Percentiles rank a stretch among this genome's conserved stretches.
phyloP scores from a whole-genome alignment of 1,140 invertebrate species.

The Scaptomyza hsui region DNA sequence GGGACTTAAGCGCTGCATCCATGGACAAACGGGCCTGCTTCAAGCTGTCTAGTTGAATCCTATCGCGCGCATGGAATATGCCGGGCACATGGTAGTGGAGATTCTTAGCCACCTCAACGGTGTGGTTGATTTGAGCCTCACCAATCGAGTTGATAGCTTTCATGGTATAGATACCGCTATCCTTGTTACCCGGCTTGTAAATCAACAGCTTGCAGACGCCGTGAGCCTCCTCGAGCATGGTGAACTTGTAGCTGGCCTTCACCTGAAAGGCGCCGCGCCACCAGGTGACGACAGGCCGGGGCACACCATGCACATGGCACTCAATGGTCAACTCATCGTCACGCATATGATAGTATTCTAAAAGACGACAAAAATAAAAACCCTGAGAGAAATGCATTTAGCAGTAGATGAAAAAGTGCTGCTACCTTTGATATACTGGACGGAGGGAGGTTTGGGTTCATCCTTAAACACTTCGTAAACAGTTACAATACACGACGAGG shows the following conservation, averaged over 20 bases:
- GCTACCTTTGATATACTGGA: constrained; percentile 82
- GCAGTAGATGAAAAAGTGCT: neutral
- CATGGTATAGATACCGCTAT: constrained; percentile 87
- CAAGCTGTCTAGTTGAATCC: constrained; percentile 71
- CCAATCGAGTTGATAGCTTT: constrained; percentile 88
- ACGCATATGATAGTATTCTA: constrained; percentile 83
- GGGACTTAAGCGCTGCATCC: constrained; percentile 73
- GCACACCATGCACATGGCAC: constrained; percentile 75
- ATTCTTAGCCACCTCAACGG: constrained; percentile 77
- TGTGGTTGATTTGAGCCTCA: constrained; percentile 85
- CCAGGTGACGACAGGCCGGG: constrained; percentile 76
- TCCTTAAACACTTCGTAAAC: constrained; percentile 83
- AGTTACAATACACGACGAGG: constrained; percentile 86
- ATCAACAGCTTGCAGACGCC: constrained; percentile 86
- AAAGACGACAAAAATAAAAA: constrained; percentile 27
- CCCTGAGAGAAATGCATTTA: constrained; percentile 4
- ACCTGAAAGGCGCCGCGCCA: constrained; percentile 76
- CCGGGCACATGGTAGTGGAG: constrained; percentile 76
- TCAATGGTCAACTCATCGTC: constrained; percentile 83
- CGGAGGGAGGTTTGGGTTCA: constrained; percentile 81
- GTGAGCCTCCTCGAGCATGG: constrained; percentile 82
- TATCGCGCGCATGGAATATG: constrained; percentile 76
- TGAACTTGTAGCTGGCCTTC: constrained; percentile 80
- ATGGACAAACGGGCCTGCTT: constrained; percentile 66
- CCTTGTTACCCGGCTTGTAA: constrained; percentile 85